Conservation (phyloP, 1,140 invertebrate species). For the Gonioctena quinquepunctata region DNA sequence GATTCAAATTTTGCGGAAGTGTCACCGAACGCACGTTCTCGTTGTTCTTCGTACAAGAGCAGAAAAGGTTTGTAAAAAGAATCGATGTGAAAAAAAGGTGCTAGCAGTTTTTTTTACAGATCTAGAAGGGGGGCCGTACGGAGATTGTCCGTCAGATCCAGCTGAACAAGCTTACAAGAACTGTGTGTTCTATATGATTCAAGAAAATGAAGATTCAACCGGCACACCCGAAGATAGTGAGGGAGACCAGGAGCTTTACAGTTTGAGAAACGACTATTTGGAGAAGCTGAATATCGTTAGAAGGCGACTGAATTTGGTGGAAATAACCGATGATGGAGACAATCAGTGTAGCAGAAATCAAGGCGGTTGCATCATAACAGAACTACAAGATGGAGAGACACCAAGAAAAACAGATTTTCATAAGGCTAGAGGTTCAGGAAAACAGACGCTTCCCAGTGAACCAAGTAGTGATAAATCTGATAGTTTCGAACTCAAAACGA, state of each 20-base stretch:
- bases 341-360: neutral
- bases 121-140: neutral
- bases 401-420: neutral
- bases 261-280: neutral
- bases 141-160: slow-evolving; percentile 1
- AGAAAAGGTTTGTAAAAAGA: neutral
- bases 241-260: neutral
- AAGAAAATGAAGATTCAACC: neutral
- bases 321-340: neutral
- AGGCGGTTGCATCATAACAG: neutral
- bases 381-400: neutral
- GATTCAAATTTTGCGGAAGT: neutral
- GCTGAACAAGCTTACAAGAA: neutral
- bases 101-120: neutral
- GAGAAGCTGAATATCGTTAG: neutral
- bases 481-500: neutral
- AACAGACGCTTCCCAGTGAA: neutral
- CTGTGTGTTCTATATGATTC: slow-evolving; percentile 3
- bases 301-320: neutral
- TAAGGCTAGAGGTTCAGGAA: neutral
- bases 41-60: neutral
- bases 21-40: neutral
- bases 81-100: neutral
- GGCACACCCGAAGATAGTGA: neutral
- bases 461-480: neutral